Conservation (phyloP, 2,888 invertebrate species). For the Gnatocerus cornutus region DNA sequence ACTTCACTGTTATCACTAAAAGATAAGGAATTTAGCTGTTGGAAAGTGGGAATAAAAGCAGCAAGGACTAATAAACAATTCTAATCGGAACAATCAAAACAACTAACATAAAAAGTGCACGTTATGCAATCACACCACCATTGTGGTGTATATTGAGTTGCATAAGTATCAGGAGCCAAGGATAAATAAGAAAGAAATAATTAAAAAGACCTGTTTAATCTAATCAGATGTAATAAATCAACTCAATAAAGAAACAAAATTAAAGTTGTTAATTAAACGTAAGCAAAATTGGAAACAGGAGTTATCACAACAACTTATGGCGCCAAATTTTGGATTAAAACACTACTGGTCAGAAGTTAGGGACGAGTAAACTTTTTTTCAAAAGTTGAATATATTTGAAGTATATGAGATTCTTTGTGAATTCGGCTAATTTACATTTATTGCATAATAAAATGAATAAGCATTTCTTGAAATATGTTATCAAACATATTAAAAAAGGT, state of each 20-base stretch:
- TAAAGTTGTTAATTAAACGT: background rate
- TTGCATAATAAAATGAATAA: too few relatives aligned
- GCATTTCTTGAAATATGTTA: too few relatives aligned
- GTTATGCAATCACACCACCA: slow-evolving; percentile 7
- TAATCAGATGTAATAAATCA: background rate
- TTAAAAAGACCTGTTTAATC: background rate
- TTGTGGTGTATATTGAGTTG: background rate
- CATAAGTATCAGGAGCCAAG: too few relatives aligned
- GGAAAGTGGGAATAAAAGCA: background rate
- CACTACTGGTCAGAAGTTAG: background rate
- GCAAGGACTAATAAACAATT: slow-evolving; percentile 10
- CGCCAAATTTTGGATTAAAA: background rate
- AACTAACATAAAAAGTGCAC: background rate
- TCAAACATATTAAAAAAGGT: too few relatives aligned
- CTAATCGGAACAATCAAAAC: slow-evolving; percentile 1
- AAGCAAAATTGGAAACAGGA: background rate
- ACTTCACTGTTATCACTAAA: slow-evolving; percentile 14
- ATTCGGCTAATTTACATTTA: too few relatives aligned
- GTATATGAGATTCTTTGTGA: too few relatives aligned
- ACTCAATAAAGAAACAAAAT: background rate
- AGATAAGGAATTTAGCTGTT: slow-evolving; percentile 14
- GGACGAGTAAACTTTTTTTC: too few relatives aligned
- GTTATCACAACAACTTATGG: too few relatives aligned
- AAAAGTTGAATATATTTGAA: too few relatives aligned
- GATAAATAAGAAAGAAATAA: background rate